phyloP scores from a whole-genome alignment of 1,140 invertebrate species.

The Bactericera cockerelli region DNA sequence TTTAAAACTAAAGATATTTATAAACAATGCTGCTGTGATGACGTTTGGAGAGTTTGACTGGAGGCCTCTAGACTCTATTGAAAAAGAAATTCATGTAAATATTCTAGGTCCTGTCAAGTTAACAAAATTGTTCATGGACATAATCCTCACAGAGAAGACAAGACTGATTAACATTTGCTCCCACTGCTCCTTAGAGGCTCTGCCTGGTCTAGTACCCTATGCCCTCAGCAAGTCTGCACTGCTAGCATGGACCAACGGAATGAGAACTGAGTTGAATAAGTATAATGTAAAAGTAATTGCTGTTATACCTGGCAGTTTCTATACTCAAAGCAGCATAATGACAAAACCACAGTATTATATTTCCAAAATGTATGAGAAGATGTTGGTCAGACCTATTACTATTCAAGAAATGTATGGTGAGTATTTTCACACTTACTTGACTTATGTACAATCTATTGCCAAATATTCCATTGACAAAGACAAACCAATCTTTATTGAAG shows the following conservation, averaged over 20 bases:
- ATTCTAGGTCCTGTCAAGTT: not conserved
- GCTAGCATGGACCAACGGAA: not conserved
- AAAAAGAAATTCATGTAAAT: not conserved
- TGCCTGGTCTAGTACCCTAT: not conserved
- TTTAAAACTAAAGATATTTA: not conserved
- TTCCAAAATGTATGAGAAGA: not conserved
- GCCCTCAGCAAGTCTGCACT: not conserved
- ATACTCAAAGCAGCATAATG: not conserved
- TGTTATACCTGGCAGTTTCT: not conserved
- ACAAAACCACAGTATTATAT: not conserved
- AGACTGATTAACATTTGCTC: not conserved
- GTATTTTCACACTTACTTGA: not conserved
- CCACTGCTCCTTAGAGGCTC: not conserved
- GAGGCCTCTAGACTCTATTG: not conserved
- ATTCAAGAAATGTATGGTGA: not conserved
- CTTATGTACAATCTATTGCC: not conserved
- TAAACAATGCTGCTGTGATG: constrained; percentile 3
- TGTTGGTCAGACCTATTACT: not conserved
- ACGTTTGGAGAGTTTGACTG: not conserved
- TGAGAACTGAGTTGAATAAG: not conserved
- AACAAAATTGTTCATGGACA: constrained; percentile 3
- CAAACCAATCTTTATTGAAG: not conserved
- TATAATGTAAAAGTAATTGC: constrained; percentile 1
- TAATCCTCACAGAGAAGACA: not conserved
- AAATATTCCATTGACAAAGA: not conserved